Evolutionary conservation across 2,797 vertebrate species (phyloP).

Genomic region (Diplodus sargus): DNA sequence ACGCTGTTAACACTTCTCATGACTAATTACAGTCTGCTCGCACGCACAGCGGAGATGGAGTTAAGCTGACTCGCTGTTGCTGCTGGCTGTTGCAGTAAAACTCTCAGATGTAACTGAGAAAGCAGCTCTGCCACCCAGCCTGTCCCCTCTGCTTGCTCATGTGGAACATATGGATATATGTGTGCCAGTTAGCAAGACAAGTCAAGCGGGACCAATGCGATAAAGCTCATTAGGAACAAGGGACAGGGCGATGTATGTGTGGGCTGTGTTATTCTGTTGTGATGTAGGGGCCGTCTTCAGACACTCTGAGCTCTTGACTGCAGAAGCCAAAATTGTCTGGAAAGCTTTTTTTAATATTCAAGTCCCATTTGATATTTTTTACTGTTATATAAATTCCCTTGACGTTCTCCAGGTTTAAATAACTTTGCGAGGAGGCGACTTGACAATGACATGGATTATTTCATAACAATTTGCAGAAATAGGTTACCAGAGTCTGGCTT

Average conservation of each 20-base stretch:
- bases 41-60: constrained; percentile 56
- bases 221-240: constrained; percentile 83
- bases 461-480: constrained; percentile 39
- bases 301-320: constrained; percentile 26
- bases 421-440: background rate
- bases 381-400: constrained; percentile 18
- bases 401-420: constrained; percentile 35
- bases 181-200: constrained; percentile 84
- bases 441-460: constrained; percentile 30
- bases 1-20: constrained; percentile 63
- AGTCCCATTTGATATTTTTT: constrained; percentile 17
- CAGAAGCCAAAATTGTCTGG: constrained; percentile 41
- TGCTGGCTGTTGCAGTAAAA: constrained; percentile 80
- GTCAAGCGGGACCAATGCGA: constrained; percentile 84
- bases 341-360: constrained; percentile 25
- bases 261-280: constrained; percentile 62
- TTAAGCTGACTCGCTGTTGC: constrained; percentile 76
- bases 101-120: constrained; percentile 83
- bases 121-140: constrained; percentile 76
- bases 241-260: constrained; percentile 72
- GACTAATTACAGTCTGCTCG: constrained; percentile 62
- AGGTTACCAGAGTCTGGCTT: constrained; percentile 38
- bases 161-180: constrained; percentile 84
- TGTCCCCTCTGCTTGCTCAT: constrained; percentile 80
- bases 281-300: constrained; percentile 52